Evolutionary conservation across 2,888 invertebrate species (phyloP).

Genomic region (Apamea sordens): DNA sequence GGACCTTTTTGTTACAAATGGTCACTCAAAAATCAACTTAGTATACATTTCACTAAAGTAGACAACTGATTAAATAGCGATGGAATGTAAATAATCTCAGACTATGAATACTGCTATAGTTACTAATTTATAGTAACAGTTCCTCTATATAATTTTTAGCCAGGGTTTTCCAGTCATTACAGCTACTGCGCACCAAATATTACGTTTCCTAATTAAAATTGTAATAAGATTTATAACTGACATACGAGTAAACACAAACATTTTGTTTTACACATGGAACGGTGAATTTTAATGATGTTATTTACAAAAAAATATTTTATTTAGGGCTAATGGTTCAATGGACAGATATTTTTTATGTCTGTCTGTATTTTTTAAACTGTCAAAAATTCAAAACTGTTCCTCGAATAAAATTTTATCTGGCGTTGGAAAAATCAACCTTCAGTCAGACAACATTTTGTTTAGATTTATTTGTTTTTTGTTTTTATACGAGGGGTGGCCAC

Average conservation of each 20-base stretch:
- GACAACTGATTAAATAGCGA: no score
- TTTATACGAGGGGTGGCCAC: not conserved
- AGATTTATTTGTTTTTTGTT: no score
- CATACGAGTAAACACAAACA: not conserved
- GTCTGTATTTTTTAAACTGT: no score
- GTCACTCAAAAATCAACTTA: not conserved
- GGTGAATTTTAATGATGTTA: not conserved
- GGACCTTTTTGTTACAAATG: not conserved
- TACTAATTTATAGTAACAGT: not conserved
- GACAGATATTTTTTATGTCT: no score
- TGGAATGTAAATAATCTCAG: not conserved
- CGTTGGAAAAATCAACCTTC: no score
- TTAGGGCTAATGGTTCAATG: no score
- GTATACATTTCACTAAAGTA: not conserved
- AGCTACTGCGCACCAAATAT: not conserved
- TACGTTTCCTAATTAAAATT: constrained; percentile 16
- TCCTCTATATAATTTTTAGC: not conserved
- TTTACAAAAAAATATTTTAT: not conserved
- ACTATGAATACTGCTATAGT: not conserved
- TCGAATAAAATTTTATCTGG: no score
- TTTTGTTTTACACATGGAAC: not conserved
- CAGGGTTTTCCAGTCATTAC: not conserved
- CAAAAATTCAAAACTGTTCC: no score
- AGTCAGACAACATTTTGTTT: not conserved
- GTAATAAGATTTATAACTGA: not conserved